A percentile compares a stretch with the other conserved stretches of the same genome.
Evolutionary conservation across 1,140 invertebrate genomes (phyloP).

Genomic region (Metaphire vulgaris): DNA sequence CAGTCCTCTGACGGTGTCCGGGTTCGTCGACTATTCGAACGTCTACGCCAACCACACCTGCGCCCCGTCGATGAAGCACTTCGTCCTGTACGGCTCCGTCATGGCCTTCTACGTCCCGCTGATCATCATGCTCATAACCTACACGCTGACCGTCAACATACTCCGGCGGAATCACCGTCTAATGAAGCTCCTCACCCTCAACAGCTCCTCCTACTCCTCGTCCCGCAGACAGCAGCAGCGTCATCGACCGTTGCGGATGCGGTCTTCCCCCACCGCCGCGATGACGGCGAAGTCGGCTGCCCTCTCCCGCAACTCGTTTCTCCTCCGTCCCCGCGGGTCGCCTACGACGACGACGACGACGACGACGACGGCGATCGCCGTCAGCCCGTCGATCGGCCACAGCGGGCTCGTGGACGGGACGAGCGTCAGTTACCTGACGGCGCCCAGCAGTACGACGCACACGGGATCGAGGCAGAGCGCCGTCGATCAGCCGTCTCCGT

Average conservation of each 20-base stretch:
- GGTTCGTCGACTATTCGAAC: slow-evolving; percentile 56
- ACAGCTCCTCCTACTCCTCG: too few relatives aligned
- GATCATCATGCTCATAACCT: slow-evolving; percentile 90
- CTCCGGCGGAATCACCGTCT: slow-evolving; percentile 32
- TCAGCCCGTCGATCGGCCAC: too few relatives aligned
- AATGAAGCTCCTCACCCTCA: slow-evolving; percentile 31
- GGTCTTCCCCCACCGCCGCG: too few relatives aligned
- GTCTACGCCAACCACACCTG: slow-evolving; percentile 34
- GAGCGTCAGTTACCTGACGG: neutral
- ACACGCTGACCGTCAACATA: slow-evolving; percentile 59
- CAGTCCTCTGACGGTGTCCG: slow-evolving; percentile 73
- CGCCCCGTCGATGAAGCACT: slow-evolving; percentile 72
- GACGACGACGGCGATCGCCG: too few relatives aligned
- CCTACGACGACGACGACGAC: too few relatives aligned
- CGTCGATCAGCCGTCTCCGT: too few relatives aligned
- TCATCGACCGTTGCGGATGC: too few relatives aligned
- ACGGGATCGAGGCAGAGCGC: neutral
- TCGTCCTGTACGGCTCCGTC: slow-evolving; percentile 68
- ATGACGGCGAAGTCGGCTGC: too few relatives aligned
- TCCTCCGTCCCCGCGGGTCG: too few relatives aligned
- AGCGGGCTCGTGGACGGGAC: neutral
- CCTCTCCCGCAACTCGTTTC: too few relatives aligned
- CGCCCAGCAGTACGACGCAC: neutral
- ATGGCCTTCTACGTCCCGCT: slow-evolving; percentile 90
- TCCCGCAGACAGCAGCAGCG: neutral